Conservation (phyloP, 2,888 invertebrate genomes). For the Mimumesa dahlbomi region DNA sequence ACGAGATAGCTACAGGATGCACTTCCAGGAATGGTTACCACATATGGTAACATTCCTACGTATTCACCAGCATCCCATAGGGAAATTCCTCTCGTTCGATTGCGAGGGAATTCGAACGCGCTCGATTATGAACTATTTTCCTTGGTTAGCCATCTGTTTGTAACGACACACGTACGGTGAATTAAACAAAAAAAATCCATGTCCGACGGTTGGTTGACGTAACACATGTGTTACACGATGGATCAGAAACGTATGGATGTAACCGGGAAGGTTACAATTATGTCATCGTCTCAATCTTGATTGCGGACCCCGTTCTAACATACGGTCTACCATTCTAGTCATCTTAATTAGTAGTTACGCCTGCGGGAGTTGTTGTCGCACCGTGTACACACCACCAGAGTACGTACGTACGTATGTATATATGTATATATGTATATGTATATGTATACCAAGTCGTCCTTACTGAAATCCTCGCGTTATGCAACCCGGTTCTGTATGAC, state of each 20-base stretch:
- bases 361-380: conserved; percentile 32
- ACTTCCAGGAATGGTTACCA: conserved; percentile 50
- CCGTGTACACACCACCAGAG: conserved; percentile 14
- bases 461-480: background rate
- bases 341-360: conserved; percentile 46
- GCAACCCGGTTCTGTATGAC: background rate
- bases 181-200: too few relatives aligned
- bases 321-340: conserved; percentile 32
- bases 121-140: conserved; percentile 15
- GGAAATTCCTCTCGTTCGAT: conserved; percentile 51
- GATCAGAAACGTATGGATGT: background rate
- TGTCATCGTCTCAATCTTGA: conserved; percentile 26
- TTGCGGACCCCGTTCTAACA: conserved; percentile 20
- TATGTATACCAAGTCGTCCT: background rate
- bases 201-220: too few relatives aligned
- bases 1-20: conserved; percentile 46
- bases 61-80: conserved; percentile 47
- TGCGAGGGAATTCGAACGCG: conserved; percentile 38
- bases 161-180: background rate
- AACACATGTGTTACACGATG: too few relatives aligned
- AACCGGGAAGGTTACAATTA: background rate
- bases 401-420: too few relatives aligned
- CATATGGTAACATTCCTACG: conserved; percentile 48
- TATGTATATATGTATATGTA: too few relatives aligned
- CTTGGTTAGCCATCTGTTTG: background rate